These are phyloP conservation scores for Acipenser oxyrinchus DNA, from an alignment of 2,797 vertebrate species.

Conservation along the genomic window DNA sequence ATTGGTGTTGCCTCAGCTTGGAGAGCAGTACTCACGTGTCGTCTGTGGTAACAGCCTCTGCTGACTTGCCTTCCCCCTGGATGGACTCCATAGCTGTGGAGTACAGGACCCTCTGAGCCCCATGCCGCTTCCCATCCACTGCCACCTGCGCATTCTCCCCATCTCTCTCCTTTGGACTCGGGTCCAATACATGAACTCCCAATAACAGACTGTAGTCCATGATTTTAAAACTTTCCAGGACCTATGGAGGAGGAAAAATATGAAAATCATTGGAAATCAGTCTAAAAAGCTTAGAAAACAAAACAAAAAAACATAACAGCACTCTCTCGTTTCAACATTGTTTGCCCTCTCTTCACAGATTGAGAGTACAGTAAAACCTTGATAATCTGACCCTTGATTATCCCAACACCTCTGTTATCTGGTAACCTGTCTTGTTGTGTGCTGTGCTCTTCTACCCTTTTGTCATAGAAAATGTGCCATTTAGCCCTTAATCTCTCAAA, in stretches of 20 bases:
- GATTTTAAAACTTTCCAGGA: conserved; percentile 96
- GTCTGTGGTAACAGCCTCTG: conserved; percentile 71
- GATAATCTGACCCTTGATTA: too few species aligned
- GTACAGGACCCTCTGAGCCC: conserved; percentile 86
- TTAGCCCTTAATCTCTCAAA: too few species aligned
- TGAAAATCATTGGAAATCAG: too few species aligned
- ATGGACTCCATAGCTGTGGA: conserved; percentile 97
- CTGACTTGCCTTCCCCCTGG: conserved; percentile 85
- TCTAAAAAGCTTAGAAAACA: too few species aligned
- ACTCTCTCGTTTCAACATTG: too few species aligned
- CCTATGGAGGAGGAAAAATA: conserved; percentile 51
- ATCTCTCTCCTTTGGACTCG: conserved; percentile 66
- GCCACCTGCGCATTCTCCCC: conserved; percentile 62
- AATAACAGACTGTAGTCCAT: conserved; percentile 97
- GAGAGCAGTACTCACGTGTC: conserved; percentile 75
- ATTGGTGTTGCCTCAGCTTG: conserved; percentile 4
- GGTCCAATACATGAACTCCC: conserved; percentile 83
- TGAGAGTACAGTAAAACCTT: too few species aligned
- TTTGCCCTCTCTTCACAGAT: too few species aligned
- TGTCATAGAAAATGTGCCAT: too few species aligned
- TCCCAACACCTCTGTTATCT: too few species aligned
- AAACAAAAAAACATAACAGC: too few species aligned
- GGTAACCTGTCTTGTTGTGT: too few species aligned
- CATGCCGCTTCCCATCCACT: conserved; percentile 70
- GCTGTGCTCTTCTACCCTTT: too few species aligned